Percentiles rank a stretch among this genome's conserved stretches.
Conservation (phyloP, 2,797 vertebrate species). For the Chaetodon trifasciatus region DNA sequence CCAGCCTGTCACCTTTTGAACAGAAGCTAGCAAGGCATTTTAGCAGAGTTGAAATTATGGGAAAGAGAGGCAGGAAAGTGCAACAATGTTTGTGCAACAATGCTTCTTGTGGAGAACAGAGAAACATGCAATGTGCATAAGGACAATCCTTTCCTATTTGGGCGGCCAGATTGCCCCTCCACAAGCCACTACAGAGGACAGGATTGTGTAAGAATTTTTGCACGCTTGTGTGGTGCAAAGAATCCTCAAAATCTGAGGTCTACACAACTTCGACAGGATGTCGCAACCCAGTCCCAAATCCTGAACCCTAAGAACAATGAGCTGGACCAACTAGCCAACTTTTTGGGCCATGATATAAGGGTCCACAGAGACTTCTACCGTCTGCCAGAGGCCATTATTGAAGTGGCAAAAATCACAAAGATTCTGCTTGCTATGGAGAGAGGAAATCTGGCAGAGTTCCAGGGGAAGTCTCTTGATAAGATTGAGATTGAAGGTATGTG, state of each 20-base stretch:
- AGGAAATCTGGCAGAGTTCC: conserved; percentile 12
- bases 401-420: conserved; percentile 51
- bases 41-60: conserved; percentile 7
- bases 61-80: not conserved
- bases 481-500: conserved; percentile 37
- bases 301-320: not conserved
- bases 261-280: not conserved
- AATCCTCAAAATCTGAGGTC: not conserved
- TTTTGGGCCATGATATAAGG: not conserved
- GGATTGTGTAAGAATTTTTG: not conserved
- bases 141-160: conserved; percentile 19
- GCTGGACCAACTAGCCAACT: not conserved
- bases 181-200: not conserved
- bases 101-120: not conserved
- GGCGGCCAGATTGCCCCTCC: not conserved
- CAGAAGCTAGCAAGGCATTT: not conserved
- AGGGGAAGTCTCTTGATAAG: conserved; percentile 46
- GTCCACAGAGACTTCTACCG: conserved; percentile 44
- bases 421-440: conserved; percentile 50
- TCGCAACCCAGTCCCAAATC: not conserved
- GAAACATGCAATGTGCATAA: not conserved
- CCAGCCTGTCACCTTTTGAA: not conserved
- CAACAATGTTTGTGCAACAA: not conserved
- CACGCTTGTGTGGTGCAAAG: not conserved
- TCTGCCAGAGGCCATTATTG: conserved; percentile 38